Evolutionary conservation across 2,888 invertebrate species (phyloP).

Genomic region (Muscina levida): DNA sequence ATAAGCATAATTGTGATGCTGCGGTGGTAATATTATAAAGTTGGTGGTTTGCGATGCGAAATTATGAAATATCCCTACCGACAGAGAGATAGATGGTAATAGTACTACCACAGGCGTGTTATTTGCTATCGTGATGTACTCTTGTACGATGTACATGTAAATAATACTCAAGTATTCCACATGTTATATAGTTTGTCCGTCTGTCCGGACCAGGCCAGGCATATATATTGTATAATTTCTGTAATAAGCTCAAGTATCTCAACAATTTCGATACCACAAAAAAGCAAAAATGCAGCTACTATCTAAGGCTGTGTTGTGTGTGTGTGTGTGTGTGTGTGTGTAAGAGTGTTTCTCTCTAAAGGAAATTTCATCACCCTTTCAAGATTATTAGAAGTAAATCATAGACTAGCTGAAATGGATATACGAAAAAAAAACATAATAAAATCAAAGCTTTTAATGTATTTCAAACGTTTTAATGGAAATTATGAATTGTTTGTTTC

Average conservation of each 20-base stretch:
- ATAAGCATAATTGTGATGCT: neutral
- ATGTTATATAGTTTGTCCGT: too few species aligned
- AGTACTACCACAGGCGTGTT: constrained; percentile 6
- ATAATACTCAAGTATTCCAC: constrained; percentile 52
- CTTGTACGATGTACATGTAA: constrained; percentile 54
- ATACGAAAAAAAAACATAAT: too few species aligned
- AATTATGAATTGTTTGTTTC: constrained; percentile 53
- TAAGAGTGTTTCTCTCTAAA: constrained; percentile 31
- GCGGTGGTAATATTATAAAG: constrained; percentile 13
- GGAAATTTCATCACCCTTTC: constrained; percentile 54
- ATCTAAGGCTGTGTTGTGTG: too few species aligned
- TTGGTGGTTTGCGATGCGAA: constrained; percentile 50
- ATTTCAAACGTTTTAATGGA: constrained; percentile 47
- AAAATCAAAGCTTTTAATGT: constrained; percentile 20
- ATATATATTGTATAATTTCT: constrained; percentile 52
- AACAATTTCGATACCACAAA: constrained; percentile 19
- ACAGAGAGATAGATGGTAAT: neutral
- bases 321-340: too few species aligned
- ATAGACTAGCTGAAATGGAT: constrained; percentile 19
- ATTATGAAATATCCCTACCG: constrained; percentile 58
- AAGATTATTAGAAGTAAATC: constrained; percentile 21
- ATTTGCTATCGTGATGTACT: constrained; percentile 43
- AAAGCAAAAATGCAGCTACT: constrained; percentile 15
- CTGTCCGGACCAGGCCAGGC: neutral
- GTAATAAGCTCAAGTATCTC: constrained; percentile 46